Conservation (phyloP, 2,797 vertebrate species). For the Pangasius mekongensis region DNA sequence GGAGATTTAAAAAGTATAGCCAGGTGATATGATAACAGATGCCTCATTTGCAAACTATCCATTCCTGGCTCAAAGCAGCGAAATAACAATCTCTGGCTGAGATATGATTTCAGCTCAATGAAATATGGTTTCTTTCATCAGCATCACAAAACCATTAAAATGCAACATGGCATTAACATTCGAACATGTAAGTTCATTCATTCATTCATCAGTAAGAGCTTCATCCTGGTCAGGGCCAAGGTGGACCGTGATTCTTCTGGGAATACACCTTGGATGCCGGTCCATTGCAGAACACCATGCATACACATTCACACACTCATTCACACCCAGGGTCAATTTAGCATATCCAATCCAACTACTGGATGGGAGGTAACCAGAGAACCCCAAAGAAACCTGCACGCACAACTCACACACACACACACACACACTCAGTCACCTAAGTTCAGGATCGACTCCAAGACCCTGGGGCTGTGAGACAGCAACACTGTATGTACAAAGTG, state of each 20-base stretch:
- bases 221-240: neutral
- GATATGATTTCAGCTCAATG: neutral
- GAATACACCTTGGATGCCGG: neutral
- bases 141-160: constrained; percentile 6
- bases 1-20: neutral
- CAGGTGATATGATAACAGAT: constrained; percentile 6
- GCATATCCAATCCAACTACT: neutral
- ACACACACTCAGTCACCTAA: neutral
- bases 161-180: neutral
- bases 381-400: neutral
- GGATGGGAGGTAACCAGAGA: neutral
- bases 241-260: neutral
- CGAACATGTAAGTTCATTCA: neutral
- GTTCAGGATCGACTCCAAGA: neutral
- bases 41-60: neutral
- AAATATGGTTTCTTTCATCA: constrained; percentile 14
- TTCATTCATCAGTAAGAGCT: neutral
- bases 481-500: neutral
- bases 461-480: neutral
- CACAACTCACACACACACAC: neutral
- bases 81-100: neutral
- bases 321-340: neutral
- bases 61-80: neutral
- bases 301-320: neutral
- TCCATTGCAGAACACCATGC: neutral